A percentile compares a stretch with the other conserved stretches of the same genome.
These are phyloP conservation scores for Sprattus sprattus DNA, from an alignment of 2,113 vertebrate genomes.

Conservation along the genomic window DNA sequence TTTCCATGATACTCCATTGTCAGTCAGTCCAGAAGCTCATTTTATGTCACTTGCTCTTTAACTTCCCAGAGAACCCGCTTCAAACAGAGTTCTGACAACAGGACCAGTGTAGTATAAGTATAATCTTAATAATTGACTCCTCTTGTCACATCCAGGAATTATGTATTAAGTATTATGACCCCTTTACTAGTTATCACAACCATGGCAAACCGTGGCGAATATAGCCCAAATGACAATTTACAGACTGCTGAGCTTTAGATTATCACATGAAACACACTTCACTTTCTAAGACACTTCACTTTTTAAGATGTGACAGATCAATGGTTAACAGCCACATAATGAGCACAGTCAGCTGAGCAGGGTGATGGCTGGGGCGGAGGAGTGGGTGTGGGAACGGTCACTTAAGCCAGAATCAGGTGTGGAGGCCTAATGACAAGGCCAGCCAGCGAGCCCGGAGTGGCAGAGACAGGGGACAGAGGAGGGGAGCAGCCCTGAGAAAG, in stretches of 20 bases:
- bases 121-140: not conserved
- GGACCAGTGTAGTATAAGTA: not conserved
- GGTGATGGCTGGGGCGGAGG: constrained; percentile 23
- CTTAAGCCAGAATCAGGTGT: constrained; percentile 50
- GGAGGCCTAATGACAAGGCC: constrained; percentile 40
- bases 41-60: not conserved
- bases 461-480: constrained; percentile 21
- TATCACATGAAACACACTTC: not conserved
- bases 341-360: not conserved
- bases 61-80: not conserved
- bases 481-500: constrained; percentile 58
- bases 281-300: not conserved
- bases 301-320: not conserved
- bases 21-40: no score
- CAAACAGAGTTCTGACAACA: not conserved
- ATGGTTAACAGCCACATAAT: not conserved
- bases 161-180: not conserved
- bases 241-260: not conserved
- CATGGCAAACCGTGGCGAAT: not conserved
- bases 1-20: no score
- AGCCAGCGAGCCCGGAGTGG: constrained; percentile 31
- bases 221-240: not conserved
- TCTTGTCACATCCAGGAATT: not conserved
- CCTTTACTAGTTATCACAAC: not conserved
- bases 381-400: constrained; percentile 48